phyloP scores from a whole-genome alignment of 2,797 vertebrate species.

The Cyclura pinguis region DNA sequence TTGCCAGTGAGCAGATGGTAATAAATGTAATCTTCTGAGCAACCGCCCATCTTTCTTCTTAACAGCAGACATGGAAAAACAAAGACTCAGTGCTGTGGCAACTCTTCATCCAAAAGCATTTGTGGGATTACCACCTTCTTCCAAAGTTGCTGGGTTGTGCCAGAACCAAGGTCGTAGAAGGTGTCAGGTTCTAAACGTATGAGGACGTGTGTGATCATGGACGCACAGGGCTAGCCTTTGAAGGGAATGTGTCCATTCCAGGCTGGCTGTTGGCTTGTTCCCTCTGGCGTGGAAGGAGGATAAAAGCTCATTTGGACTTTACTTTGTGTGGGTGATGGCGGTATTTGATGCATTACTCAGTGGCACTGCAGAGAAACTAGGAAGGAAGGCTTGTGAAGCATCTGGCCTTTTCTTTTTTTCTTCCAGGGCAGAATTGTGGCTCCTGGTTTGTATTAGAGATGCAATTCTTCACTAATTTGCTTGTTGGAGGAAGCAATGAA shows the following conservation, averaged over 20 bases:
- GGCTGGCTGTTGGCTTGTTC: neutral
- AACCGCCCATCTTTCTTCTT: conserved; percentile 21
- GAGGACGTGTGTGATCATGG: neutral
- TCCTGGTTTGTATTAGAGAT: too few species aligned
- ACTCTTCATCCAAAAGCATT: neutral
- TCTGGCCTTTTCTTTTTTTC: too few species aligned
- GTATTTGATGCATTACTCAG: too few species aligned
- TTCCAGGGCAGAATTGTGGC: too few species aligned
- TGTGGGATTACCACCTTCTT: neutral
- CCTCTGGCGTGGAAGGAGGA: neutral
- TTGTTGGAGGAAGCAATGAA: too few species aligned
- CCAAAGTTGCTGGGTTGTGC: neutral
- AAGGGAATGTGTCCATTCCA: neutral
- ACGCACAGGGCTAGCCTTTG: neutral
- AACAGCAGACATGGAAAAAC: conserved; percentile 7
- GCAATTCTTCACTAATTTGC: too few species aligned
- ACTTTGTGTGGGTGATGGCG: too few species aligned
- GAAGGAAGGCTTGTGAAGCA: too few species aligned
- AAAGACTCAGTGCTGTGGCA: neutral
- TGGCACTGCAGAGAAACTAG: too few species aligned
- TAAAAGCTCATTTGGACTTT: too few species aligned
- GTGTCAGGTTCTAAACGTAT: neutral
- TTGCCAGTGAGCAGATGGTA: conserved; percentile 45
- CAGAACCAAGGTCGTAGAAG: neutral
- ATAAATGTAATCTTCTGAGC: neutral